Base-by-base conservation (phyloP, 1,140 invertebrate species). In the Zaprionus africanus region DNA sequence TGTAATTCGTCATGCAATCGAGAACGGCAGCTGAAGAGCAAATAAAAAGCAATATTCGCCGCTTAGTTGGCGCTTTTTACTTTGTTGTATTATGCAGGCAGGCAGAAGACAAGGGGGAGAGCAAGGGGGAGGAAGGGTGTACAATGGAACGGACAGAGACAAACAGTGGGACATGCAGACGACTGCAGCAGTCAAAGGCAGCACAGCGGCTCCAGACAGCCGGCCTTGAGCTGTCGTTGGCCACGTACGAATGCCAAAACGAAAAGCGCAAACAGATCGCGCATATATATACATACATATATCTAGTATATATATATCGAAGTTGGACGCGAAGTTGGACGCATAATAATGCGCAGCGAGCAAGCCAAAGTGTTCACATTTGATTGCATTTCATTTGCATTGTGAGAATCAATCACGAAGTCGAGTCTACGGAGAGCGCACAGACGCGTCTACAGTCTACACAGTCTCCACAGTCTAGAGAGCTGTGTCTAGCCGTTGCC, bases 321-420 rank as follows among this genome's bases (percentile, higher is more conserved):
- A 78, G 24, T 75, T 53, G 64, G 56, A 78, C 69, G 75, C 75
- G 75, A 86, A 81, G 70, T 83, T 85, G 81, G 51, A 85, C 82
- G 81, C 81, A 83, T 83, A 83, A 83, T 83, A 83, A 82, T 87
- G 83, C 73, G 58, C 41, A 38, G 54, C 74, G 59, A 72, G 72
- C 60, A 56, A 43, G 57, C 72, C 64, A 84, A 74, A 67, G 70
- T 80, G 65, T 82, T 75, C 54, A 64, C 65, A 61, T 78, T 78
- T 87, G 84, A 87, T 87, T 87, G 84, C 84, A 87, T 88, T 87
- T 87, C 78, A 87, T 87, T 86, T 86, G 83, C 69, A 79, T 87
- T 87, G 84, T 83, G 84, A 79, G 83, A 87, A 87, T 87, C 83
- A 87, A 87, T 87, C 83, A 87, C 68, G 72, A 84, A 19, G 7